Evolutionary conservation across 2,888 invertebrate species (phyloP), one percentile per base, ranked within the genome.

Genomic region (Anoncus sp.): DNA sequence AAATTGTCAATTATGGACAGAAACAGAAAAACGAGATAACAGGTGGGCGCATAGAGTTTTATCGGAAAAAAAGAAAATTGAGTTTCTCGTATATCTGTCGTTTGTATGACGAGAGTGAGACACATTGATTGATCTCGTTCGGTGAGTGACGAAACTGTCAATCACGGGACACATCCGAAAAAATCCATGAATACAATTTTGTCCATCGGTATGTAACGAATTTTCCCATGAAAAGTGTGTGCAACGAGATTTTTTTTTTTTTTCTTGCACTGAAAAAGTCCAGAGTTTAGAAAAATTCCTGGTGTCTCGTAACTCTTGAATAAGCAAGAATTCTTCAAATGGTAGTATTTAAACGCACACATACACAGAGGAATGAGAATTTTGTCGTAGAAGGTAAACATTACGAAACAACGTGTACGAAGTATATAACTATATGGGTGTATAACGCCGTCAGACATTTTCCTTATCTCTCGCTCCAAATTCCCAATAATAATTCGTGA

Each of bases 401-500:
- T 77, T 77, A 77, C 73, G 73, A 70, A 69, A 73, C 51, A 38
- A 57, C 31, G 67, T n/a, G n/a, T n/a, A 55, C 31, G 31, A 55
- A 20, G 65, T 38, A n/a, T 49, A 40, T 43, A 49, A 59, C 49
- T 20, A n/a, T n/a, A n/a, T n/a, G n/a, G n/a, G n/a, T 47, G 70
- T 35, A 57, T 59, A 18, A 77, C 53, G 63, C 67, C 57, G 66
- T 78, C 72, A 74, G 77, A 79, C 75, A 78, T 78, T 80, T 75
- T 73, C 72, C 72, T 75, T 78, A 81, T 81, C 78, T 80, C 31
- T 43, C 55, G 70, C 57, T 65, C 75, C 67, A 76, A 78, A 75
- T 80, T 82, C 78, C 53, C 77, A 75, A 82, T 80, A 82, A 82
- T 78, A 76, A 77, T 78, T 65, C 63, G 72, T 66, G 79, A 71